phyloP scores from a whole-genome alignment of 2,888 invertebrate genomes.

The Ophion slaviceki region DNA sequence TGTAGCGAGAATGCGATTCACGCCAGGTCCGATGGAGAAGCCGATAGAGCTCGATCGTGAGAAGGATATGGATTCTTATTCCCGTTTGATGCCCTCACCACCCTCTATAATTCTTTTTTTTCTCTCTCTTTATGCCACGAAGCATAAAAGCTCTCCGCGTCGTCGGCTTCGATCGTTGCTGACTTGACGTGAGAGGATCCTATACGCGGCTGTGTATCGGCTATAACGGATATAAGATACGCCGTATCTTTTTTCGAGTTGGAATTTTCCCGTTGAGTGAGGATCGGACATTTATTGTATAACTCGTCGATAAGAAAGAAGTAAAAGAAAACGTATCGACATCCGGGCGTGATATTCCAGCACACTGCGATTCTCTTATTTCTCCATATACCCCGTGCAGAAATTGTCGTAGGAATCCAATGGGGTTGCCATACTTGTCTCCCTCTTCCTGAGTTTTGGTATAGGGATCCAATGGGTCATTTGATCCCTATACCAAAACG shows the following conservation, averaged over 20 bases:
- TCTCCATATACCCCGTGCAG: no score
- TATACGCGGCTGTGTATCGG: slow-evolving; percentile 32
- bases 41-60: slow-evolving; percentile 49
- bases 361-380: not conserved
- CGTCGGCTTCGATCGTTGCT: slow-evolving; percentile 47
- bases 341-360: not conserved
- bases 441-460: no score
- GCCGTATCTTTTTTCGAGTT: slow-evolving; percentile 16
- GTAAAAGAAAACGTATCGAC: slow-evolving; percentile 4
- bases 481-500: no score
- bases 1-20: slow-evolving; percentile 57
- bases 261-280: slow-evolving; percentile 26
- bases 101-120: slow-evolving; percentile 9
- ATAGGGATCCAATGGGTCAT: no score
- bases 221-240: slow-evolving; percentile 20
- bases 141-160: slow-evolving; percentile 43
- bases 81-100: slow-evolving; percentile 39
- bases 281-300: slow-evolving; percentile 54
- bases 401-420: no score
- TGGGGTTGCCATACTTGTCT: no score
- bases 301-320: slow-evolving; percentile 7
- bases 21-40: slow-evolving; percentile 48
- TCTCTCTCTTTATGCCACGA: slow-evolving; percentile 32
- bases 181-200: slow-evolving; percentile 56
- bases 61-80: slow-evolving; percentile 63